Evolutionary conservation across 2,888 invertebrate genomes (phyloP), one percentile per base, ranked within the genome.

Genomic region (Spodoptera exigua): DNA sequence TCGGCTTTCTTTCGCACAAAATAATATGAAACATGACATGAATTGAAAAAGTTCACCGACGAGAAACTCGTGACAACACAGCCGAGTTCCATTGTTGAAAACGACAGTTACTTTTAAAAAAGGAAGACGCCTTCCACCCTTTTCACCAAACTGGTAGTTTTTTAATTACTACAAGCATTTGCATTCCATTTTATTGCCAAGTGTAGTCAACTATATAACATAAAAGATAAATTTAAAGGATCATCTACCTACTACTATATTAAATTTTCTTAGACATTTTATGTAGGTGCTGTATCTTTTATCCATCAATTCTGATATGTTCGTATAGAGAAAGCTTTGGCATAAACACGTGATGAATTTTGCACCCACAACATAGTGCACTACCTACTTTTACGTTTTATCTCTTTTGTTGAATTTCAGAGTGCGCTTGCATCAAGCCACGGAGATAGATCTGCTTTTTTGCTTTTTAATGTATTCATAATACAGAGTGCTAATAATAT

Each of bases 11-110:
- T 87, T 86, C 79, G 74, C 80, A 81, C 71, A 82, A 88, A 88
- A 88, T 88, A 85, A 86, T 88, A 87, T 81, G 78, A 88, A 88
- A 88, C 86, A 89, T 85, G 85, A 84, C 82, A 83, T 84, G 88
- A 89, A 90, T 89, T 89, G 87, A 84, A 90, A 89, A 90, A 90
- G 85, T 89, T 90, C 80, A 66, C 74, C 77, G 71, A 74, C 60
- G 72, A 80, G 79, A 83, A 85, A 84, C 78, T 83, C 70, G 69
- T 68, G 73, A 85, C 81, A 79, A 79, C 76, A 67, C 75, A 76
- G 77, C 68, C 71, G 79, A 70, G 75, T 79, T 76, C 75, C 70
- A 79, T 85, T 85, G 85, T 85, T 81, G 69, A 74, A 72, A 72
- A 71, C 65, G 78, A 70, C 74, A 68, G 70, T 66, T 75, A 69